Base-by-base conservation (phyloP, 1,140 invertebrate genomes). In the Drosophila littoralis region DNA sequence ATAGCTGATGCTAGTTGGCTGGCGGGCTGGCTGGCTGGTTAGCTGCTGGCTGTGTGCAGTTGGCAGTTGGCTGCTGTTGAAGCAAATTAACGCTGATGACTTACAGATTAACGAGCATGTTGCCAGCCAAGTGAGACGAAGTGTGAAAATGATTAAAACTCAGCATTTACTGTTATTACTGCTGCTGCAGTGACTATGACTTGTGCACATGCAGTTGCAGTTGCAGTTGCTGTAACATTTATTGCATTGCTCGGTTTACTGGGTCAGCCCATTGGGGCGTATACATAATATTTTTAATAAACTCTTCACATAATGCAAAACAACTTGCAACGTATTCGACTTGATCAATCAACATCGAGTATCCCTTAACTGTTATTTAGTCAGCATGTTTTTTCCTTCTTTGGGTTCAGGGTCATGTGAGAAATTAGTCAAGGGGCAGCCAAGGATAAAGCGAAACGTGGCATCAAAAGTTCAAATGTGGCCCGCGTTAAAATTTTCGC, bases 121-220 rank as follows among this genome's bases (percentile, higher is more conserved):
- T 65, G 32, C 48, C 64, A 77, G 83, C 79, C 83, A 86, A 86
- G 75, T 77, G 69, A 76, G 50, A 72, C 78, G 38, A 83, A 86
- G 83, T 79, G 79, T 88, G 66, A 89, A 77, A 75, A 83, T 75
- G 79, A 86, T 88, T 88, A 79, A 86, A 64, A 67, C 52, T 63
- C 22, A 55, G 35, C 28, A 50, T 40, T 43, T 45, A 45, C 52
- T 51, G 38, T 35, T 48, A 35, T 36, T 38, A 15, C 28, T 50
- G 48, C 13, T 63, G 17, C 13, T 63, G 17, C 32, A 17, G 13
- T 8, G 22, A 28, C 22, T 28, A 28, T 28, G 22, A 28, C 22
- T 28, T 28, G 22, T 9, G 54, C 36, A n/a, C 7, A 2, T 57
- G 17, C 10, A 22, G 12, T 35, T 17, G 7, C 54, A 45, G n/a